Conservation (phyloP, 37 sponge, comb jelly and placozoan genomes). For the Dysidea cf. avara region DNA sequence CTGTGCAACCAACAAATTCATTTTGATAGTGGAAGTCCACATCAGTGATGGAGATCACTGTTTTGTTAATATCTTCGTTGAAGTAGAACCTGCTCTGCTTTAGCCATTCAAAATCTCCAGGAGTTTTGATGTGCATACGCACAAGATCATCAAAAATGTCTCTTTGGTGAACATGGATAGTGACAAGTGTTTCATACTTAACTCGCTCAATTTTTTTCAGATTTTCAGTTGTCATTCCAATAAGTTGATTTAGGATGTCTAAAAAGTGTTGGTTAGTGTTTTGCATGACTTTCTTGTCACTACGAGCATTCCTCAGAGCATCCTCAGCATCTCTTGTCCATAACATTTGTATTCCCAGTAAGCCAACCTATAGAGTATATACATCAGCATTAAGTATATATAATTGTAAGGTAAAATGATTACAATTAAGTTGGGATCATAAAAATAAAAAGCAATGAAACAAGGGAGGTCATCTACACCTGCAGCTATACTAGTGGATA, state of each 20-base stretch:
- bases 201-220: conserved; percentile 86
- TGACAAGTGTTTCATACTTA: conserved; percentile 96
- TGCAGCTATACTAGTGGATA: too few species aligned
- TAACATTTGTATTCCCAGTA: conserved; percentile 92
- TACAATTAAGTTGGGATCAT: too few species aligned
- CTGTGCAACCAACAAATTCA: conserved; percentile 97
- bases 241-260: conserved; percentile 83
- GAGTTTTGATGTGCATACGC: conserved; percentile 68
- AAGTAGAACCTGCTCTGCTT: conserved; percentile 99
- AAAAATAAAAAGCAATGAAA: too few species aligned
- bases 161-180: conserved; percentile 98
- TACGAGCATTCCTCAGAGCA: conserved; percentile 82
- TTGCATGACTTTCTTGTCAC: conserved; percentile 90
- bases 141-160: conserved; percentile 95
- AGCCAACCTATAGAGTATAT: conserved; percentile 58
- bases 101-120: conserved; percentile 97
- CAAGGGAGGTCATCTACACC: too few species aligned
- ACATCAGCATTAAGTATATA: too few species aligned
- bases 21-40: conserved; percentile 97
- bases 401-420: too few species aligned
- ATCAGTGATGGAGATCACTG: conserved; percentile 91
- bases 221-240: conserved; percentile 86
- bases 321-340: conserved; percentile 86
- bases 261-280: conserved; percentile 81
- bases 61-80: conserved; percentile 83